Evolutionary conservation across 2,888 invertebrate species (phyloP), one percentile per base, ranked within the genome.

Genomic region (Cryptocephalus moraei): DNA sequence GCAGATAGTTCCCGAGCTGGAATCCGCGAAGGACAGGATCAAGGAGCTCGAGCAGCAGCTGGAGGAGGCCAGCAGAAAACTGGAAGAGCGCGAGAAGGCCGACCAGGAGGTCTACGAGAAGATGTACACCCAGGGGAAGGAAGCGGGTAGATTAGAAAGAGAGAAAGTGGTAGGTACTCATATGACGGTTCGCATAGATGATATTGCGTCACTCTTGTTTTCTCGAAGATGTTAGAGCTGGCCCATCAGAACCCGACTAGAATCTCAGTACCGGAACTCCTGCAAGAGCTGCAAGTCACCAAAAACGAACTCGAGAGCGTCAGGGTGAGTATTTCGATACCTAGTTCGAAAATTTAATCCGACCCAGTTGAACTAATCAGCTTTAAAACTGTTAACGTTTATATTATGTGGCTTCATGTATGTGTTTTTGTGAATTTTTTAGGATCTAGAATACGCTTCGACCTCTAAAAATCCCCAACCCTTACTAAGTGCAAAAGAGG

Each of bases 401-500:
- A n/a, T 36, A 11, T 36, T n/a, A 2, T 45, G 4, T 45, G 4
- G 34, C n/a, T 44, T 47, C 43, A 38, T 46, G 38, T 43, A 45
- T 31, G 11, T 9, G 44, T 47, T 49, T 47, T 49, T 46, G 36
- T 49, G 44, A 46, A 52, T 59, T 70, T 76, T 75, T 73, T 81
- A 84, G 83, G 83, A 82, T 73, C 74, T 80, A 74, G 79, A 79
- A 74, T 81, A 80, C 77, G 77, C 79, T 74, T 77, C 68, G 62
- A 64, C 74, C 58, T 69, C 79, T 69, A 74, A 78, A 77, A 81
- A 79, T 76, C 79, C 80, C 75, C 82, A 84, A 79, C 83, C 82
- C 78, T 85, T 89, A 78, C 83, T 90, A 77, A 89, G 87, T 77
- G 87, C 88, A 78, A 86, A 87, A 83, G 89, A 90, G 83, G 90